Evolutionary conservation across 2,113 vertebrate species (phyloP), one percentile per base, ranked within the genome.

Genomic region (Orcinus orca): DNA sequence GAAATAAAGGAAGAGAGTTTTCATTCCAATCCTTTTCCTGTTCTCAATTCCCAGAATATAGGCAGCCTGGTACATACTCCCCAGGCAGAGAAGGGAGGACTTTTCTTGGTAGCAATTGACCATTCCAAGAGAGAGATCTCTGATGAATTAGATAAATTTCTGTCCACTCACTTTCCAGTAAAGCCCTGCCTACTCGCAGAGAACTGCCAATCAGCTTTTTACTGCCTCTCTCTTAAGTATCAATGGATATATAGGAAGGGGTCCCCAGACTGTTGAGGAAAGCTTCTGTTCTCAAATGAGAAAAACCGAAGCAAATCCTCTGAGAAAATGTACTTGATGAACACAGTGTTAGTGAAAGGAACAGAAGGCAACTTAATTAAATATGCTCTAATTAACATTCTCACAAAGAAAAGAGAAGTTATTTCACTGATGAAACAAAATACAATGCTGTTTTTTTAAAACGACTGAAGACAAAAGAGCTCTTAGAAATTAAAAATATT

Each of bases 401-500:
- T 79, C 73, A 90, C 31, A 93, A 63, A 89, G 58, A 44, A 88
- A 87, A n/a, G 68, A 88, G 76, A 88, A 70, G 44, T 26, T 44
- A 41, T 71, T 93, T 94, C 44, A 38, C 47, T 21, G 67, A 65
- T 74, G 65, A 90, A 74, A 80, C 86, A 60, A 58, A 85, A 73
- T 86, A 44, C 7, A 53, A 58, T 80, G 13, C 25, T 73, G 26
- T 90, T 93, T 90, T 93, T 73, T 5, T 0, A 33, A 65, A 93
- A 81, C 17, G 7, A 47, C 9, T 47, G 2, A 26, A 89, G 55
- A 65, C 67, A 14, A 80, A 85, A 65, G 70, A 55, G 6, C n/a
- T 90, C 71, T 84, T 70, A 15, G 71, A 85, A 90, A 90, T 85
- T 89, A 84, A 90, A 93, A 93, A 71, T 79, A 68, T 62, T 74